Conservation (phyloP, 2,797 vertebrate genomes). For the Oreochromis mossambicus region DNA sequence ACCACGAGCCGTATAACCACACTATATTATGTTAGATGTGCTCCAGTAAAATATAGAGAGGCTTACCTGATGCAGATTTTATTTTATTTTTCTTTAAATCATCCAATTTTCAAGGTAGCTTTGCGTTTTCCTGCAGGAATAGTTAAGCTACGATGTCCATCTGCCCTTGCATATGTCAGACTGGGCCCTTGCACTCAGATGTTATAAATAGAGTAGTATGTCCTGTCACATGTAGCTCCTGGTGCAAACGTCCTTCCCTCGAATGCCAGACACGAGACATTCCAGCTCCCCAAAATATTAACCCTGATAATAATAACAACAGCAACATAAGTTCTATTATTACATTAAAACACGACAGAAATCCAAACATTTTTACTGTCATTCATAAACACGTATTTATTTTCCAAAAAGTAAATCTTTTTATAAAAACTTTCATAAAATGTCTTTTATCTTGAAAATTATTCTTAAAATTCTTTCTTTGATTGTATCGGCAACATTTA, state of each 20-base stretch:
- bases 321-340: not conserved
- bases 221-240: conserved; percentile 72
- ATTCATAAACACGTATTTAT: not conserved
- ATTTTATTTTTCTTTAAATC: not conserved
- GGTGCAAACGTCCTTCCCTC: conserved; percentile 28
- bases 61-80: conserved; percentile 55
- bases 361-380: not conserved
- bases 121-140: conserved; percentile 34
- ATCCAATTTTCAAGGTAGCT: conserved; percentile 36
- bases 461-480: not conserved
- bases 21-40: not conserved
- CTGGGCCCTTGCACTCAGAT: conserved; percentile 35
- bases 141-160: conserved; percentile 43
- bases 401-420: not conserved
- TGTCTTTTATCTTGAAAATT: not conserved
- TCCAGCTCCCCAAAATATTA: conserved; percentile 53
- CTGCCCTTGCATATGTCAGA: conserved; percentile 65
- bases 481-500: not conserved
- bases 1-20: not conserved
- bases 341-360: not conserved
- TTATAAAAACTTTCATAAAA: not conserved
- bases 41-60: not conserved
- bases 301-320: not conserved
- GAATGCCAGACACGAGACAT: conserved; percentile 48
- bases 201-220: conserved; percentile 77